These are phyloP conservation scores for Rotaria macrura DNA, from an alignment of 2,888 invertebrate species.

Conservation along the genomic window DNA sequence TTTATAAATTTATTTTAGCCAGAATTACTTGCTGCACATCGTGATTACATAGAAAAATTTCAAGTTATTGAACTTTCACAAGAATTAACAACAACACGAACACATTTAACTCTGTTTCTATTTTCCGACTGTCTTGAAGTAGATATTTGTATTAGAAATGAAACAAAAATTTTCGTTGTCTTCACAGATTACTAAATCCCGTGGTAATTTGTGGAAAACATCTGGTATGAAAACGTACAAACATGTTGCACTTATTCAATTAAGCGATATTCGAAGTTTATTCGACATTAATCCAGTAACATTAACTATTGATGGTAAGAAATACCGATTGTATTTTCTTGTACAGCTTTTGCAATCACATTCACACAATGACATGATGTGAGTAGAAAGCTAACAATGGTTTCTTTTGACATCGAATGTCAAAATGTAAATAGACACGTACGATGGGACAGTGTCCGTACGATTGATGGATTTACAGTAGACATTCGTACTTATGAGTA, in stretches of 20 bases:
- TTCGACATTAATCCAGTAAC: constrained; percentile 17
- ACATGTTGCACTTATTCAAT: constrained; percentile 26
- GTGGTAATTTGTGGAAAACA: constrained; percentile 25
- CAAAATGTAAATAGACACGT: too few relatives aligned
- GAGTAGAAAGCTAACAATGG: too few relatives aligned
- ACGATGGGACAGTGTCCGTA: too few relatives aligned
- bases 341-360: too few relatives aligned
- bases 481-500: too few relatives aligned
- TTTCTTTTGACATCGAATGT: too few relatives aligned
- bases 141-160: not conserved
- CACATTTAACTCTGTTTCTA: constrained; percentile 25
- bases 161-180: too few relatives aligned
- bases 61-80: constrained; percentile 32
- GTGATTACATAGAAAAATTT: constrained; percentile 30
- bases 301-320: not conserved
- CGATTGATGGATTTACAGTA: too few relatives aligned
- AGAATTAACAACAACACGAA: constrained; percentile 28
- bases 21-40: constrained; percentile 27
- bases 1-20: not conserved
- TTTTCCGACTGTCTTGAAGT: constrained; percentile 32
- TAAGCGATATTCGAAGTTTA: constrained; percentile 27
- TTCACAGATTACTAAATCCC: constrained; percentile 21
- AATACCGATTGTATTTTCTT: too few relatives aligned
- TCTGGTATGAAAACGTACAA: constrained; percentile 15
- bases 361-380: too few relatives aligned